These are phyloP conservation scores for Tinamus major DNA, from an alignment of 2,797 vertebrate species.

Conservation along the genomic window DNA sequence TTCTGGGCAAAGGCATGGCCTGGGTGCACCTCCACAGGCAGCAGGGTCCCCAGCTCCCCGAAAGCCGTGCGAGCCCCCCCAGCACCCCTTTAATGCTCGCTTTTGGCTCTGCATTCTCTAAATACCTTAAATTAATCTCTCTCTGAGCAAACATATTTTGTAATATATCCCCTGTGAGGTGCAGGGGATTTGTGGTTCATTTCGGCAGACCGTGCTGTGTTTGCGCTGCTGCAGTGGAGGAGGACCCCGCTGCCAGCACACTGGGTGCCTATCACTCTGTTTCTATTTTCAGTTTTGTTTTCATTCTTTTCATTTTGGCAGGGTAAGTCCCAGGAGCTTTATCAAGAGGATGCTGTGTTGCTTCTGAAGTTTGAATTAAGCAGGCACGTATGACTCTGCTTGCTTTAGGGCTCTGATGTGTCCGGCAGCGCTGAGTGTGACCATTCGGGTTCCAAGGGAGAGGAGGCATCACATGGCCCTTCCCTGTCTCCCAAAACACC, in stretches of 20 bases:
- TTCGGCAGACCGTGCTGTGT: too few relatives aligned
- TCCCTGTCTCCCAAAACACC: accelerated
- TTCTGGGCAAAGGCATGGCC: neutral
- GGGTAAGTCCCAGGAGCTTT: neutral
- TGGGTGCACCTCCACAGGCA: accelerated
- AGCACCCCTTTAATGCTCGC: too few relatives aligned
- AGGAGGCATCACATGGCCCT: too few relatives aligned
- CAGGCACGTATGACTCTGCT: accelerated
- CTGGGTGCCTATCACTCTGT: neutral
- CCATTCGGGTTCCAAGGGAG: neutral
- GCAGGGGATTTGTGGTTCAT: neutral
- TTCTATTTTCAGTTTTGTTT: neutral
- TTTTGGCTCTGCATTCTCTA: neutral
- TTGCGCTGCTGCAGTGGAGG: neutral
- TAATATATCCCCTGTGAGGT: neutral
- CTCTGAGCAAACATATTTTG: too few relatives aligned
- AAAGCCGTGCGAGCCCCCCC: neutral
- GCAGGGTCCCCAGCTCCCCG: neutral
- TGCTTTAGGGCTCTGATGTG: too few relatives aligned
- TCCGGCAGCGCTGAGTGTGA: accelerated
- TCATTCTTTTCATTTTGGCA: neutral
- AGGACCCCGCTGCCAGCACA: neutral
- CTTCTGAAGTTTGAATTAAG: too few relatives aligned
- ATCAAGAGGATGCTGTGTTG: neutral
- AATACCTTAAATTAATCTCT: too few relatives aligned